Conservation (phyloP, 1,140 invertebrate genomes). For the Drosophila nigromelanica region DNA sequence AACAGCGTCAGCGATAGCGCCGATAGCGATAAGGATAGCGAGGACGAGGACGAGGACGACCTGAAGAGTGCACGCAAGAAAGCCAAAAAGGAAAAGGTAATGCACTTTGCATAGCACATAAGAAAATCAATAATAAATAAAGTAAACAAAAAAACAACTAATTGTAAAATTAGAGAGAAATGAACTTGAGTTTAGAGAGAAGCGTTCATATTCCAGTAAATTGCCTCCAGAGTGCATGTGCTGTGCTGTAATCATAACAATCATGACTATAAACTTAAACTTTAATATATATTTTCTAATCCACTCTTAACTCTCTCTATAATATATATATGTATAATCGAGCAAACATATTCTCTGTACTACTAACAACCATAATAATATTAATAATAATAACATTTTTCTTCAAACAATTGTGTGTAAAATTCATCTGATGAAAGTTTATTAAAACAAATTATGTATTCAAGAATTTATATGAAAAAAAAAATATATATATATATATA, state of each 20-base stretch:
- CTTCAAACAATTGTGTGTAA: conserved; percentile 1
- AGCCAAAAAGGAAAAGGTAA: conserved; percentile 86
- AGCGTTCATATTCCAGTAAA: neutral
- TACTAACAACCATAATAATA: neutral
- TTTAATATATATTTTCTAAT: conserved; percentile 16
- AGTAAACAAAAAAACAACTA: neutral
- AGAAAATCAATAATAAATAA: neutral
- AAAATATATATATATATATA: conserved; percentile 38
- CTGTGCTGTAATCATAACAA: conserved; percentile 13
- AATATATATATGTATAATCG: too few species aligned
- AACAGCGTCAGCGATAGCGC: conserved; percentile 82
- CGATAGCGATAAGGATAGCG: conserved; percentile 71
- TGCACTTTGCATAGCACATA: conserved; percentile 41
- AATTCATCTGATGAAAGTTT: conserved; percentile 25
- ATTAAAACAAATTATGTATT: conserved; percentile 44
- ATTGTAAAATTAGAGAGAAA: neutral
- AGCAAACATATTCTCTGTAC: too few species aligned
- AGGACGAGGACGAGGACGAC: conserved; percentile 82
- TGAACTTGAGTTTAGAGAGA: neutral
- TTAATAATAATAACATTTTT: conserved; percentile 7
- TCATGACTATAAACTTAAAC: conserved; percentile 19
- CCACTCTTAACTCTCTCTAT: conserved; percentile 30
- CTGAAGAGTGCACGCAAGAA: conserved; percentile 80
- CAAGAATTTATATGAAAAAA: conserved; percentile 16
- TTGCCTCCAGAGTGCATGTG: conserved; percentile 14